A percentile compares a stretch with the other conserved stretches of the same genome.
Conservation (phyloP, 2,888 invertebrate genomes). For the Gymnoscelis rufifasciata region DNA sequence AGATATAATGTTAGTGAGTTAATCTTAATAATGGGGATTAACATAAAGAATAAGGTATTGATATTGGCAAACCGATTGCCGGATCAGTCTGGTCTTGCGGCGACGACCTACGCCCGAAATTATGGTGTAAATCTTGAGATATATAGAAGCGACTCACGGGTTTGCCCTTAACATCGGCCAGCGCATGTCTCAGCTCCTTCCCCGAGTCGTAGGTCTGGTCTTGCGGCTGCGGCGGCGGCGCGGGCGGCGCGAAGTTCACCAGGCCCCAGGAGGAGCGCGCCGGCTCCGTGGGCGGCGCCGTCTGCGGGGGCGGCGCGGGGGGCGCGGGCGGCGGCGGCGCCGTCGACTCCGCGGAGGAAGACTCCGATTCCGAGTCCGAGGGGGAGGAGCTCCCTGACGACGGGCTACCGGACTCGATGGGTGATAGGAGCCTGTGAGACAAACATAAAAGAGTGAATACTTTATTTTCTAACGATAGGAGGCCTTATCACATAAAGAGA, state of each 20-base stretch:
- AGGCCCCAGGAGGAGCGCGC: conserved; percentile 73
- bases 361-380: conserved; percentile 57
- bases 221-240: conserved; percentile 44
- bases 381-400: conserved; percentile 69
- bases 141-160: conserved; percentile 46
- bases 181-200: conserved; percentile 76
- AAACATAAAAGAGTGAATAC: not conserved
- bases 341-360: conserved; percentile 81
- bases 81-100: too few relatives aligned
- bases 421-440: conserved; percentile 57
- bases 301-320: conserved; percentile 40
- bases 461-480: too few relatives aligned
- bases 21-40: too few relatives aligned
- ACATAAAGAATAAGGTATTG: too few relatives aligned
- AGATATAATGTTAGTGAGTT: too few relatives aligned
- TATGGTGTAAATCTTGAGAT: too few relatives aligned
- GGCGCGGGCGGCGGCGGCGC: conserved; percentile 79
- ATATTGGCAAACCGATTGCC: too few relatives aligned
- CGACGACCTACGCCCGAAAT: too few relatives aligned
- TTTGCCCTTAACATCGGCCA: conserved; percentile 74
- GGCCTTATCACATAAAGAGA: too few relatives aligned
- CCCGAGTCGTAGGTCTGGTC: conserved; percentile 72
- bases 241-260: conserved; percentile 65
- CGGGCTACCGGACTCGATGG: conserved; percentile 68
- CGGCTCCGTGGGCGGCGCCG: conserved; percentile 37